These are phyloP conservation scores for Malthinus flaveolus DNA, from an alignment of 2,888 invertebrate genomes.

Conservation along the genomic window DNA sequence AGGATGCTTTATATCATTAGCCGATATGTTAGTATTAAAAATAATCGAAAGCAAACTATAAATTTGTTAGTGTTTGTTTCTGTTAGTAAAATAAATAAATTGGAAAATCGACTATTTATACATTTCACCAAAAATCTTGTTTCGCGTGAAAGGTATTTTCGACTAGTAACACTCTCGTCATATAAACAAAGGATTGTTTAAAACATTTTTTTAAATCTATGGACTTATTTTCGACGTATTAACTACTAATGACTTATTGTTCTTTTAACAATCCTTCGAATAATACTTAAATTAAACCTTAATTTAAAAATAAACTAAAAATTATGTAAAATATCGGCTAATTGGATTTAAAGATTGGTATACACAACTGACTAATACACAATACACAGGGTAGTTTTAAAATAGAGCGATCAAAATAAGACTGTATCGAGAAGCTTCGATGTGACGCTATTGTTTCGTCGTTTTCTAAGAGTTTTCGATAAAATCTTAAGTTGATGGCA, in stretches of 20 bases:
- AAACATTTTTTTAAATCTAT: not conserved
- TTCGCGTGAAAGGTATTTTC: constrained; percentile 33
- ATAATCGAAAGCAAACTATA: constrained; percentile 37
- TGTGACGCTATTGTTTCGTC: no score
- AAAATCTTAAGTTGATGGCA: not conserved
- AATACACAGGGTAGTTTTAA: not conserved
- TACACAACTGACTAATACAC: not conserved
- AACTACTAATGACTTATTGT: constrained; percentile 4
- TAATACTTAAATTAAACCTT: not conserved
- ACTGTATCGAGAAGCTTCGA: not conserved
- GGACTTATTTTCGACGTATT: constrained; percentile 1
- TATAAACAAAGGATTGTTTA: constrained; percentile 23
- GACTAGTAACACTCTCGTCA: constrained; percentile 44
- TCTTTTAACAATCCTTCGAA: constrained; percentile 2
- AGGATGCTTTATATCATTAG: constrained; percentile 52
- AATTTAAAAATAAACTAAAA: constrained; percentile 1
- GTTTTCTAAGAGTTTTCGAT: no score
- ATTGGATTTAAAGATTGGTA: no score
- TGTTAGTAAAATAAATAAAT: constrained; percentile 43
- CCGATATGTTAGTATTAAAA: constrained; percentile 46
- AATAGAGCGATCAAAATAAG: not conserved
- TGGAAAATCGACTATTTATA: constrained; percentile 38
- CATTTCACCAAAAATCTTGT: constrained; percentile 23
- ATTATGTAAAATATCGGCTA: not conserved
- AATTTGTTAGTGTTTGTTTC: constrained; percentile 31